Base-by-base conservation (phyloP, 2,888 invertebrate genomes). In the Thecocarcelia acutangulata region DNA sequence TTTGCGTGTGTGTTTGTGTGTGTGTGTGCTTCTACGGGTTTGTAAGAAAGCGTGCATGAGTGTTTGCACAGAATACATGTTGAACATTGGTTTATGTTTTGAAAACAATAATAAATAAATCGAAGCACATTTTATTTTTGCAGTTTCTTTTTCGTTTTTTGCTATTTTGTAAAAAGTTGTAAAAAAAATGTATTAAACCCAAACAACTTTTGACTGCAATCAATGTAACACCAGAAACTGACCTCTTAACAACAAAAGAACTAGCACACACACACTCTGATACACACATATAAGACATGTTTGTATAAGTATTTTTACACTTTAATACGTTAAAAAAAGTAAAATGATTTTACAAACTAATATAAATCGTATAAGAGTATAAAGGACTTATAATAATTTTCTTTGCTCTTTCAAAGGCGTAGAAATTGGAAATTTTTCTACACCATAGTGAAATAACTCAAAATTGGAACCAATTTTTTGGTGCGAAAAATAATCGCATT, bases 201-300 rank as follows among this genome's bases (percentile, higher is more conserved):
- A 74, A 82, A 82, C 56, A 82, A 72, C 66, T 82, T 79, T 79
- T 69, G 74, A 70, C 61, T 64, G 64, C 78, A 82, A 82, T 82
- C 78, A 75, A 75, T 75, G 82, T 75, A 72, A 82, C 78, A 78
- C 70, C 66, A 74, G 54, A 61, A 66, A 72, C 66, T 82, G 74
- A 82, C 82, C 82, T 78, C 78, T 68, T 74, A 74, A 64, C 59
- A 74, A 66, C 56, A 69, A 66, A 73, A 56, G n/a, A 64, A 59
- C 40, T 44, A 3, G 21, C 12, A 52, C 17, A 33, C 44, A 54
- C 13, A 54, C 9, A 50, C 42, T n/a, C n/a, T 42, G 15, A 11
- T 9, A 21, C 48, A 37, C 52, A 73, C 37, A 56, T 8, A 33
- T 8, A 6, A 48, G 33, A n/a, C n/a, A 50, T 2, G 6, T 9